Base-by-base conservation (phyloP, 2,888 invertebrate species). In the Drosophila eohydei region DNA sequence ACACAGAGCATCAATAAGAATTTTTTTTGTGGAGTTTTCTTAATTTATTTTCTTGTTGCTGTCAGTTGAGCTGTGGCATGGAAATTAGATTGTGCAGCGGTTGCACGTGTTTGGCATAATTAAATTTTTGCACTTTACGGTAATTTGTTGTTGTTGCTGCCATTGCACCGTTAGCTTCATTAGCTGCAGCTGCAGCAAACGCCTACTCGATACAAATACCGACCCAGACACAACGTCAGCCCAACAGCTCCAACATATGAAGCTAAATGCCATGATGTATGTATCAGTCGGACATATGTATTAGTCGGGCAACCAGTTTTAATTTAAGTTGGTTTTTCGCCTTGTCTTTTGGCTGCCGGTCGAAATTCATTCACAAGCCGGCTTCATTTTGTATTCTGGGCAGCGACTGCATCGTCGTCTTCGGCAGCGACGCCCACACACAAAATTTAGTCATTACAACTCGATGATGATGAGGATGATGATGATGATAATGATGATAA, bases 41-140 rank as follows among this genome's bases (percentile, higher is more conserved):
- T 16, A 32, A n/a, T 21, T 26, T 28, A 26, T 28, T n/a, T 38
- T n/a, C 9, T 40, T 50, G 34, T 21, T 46, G 54, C 65, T 84
- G 79, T 79, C 72, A 58, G 57, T 60, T 64, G 54, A 62, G 71
- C 54, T 43, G 66, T 73, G 78, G 51, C 86, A 71, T 75, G 86
- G 81, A 86, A 88, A 88, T 86, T 85, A 72, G 83, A 78, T 85
- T 78, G 73, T 74, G 85, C 64, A 72, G 78, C 67, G 52, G 2
- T 41, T 79, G 83, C 89, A 86, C 89, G 82, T 85, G 85, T 81
- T 88, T 74, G 73, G 74, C 80, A 81, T 89, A 87, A 81, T 87
- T 86, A 79, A 71, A 69, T 86, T 78, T 83, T 83, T 81, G 71
- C 83, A 71, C 71, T 74, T 74, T 86, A 76, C 81, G 75, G 83